Evolutionary conservation across 92 coral and sea anemone genomes (phyloP), one percentile per base, ranked within the genome.

Genomic region (Virgularia gustaviana): DNA sequence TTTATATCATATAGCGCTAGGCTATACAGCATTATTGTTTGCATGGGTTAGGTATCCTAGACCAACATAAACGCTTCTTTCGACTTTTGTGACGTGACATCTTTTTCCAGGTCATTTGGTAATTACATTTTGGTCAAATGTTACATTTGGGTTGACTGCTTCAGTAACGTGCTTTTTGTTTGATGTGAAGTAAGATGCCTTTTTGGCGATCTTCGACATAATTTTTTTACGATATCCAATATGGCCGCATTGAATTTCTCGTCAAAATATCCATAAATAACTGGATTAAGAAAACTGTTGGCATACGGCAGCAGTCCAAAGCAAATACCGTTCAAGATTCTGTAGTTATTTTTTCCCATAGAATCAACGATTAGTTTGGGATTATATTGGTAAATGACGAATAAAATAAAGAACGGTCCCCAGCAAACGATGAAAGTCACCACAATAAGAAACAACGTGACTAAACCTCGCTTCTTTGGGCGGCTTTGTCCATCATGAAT

Each of bases 361-460:
- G 45, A 8, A 8, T 27, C 60, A 43, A 38, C 29, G 2, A 52
- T 11, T 13, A 68, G 61, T 23, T 49, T 0, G 3, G 36, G 36
- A 25, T 88, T 73, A 72, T 94, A 88, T 66, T 86, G 90, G 4
- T 68, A 15, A 13, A 83, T 65, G 18, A 90, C 82, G 74, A 94
- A 94, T 35, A 87, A 58, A 37, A 89, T 59, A 73, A 94, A 94
- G 56, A 94, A 94, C 43, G 99, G 99, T 13, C 80, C 85, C 99
- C 99, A 94, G 38, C 99, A 94, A 0, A 94, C 56, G 25, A 91
- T 85, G 54, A 94, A 94, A n/a, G 99, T 87, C n/a, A 89, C 87
- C 55, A 94, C 79, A 13, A 94, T 96, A 4, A 94, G 75, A 0
- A 96, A 89, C 0, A 94, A 76, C 18, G 99, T 94, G 39, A 84